These are phyloP conservation scores for Melanchra persicariae DNA, from an alignment of 2,888 invertebrate genomes.

Conservation along the genomic window DNA sequence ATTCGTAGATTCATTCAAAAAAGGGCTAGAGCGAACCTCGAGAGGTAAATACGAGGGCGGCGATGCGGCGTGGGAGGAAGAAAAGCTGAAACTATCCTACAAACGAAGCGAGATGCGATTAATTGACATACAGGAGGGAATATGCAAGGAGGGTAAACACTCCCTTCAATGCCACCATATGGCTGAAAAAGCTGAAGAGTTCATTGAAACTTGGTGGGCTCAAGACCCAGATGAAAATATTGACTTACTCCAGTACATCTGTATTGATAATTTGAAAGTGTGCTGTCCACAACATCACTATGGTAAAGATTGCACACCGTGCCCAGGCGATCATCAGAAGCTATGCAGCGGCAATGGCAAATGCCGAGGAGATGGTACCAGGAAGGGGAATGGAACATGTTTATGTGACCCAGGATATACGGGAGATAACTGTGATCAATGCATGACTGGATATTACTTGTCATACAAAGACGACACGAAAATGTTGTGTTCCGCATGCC, in stretches of 20 bases:
- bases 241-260: constrained; percentile 92
- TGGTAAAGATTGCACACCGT: constrained; percentile 95
- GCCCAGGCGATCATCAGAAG: constrained; percentile 93
- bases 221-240: constrained; percentile 84
- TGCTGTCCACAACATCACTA: constrained; percentile 97
- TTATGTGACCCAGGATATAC: constrained; percentile 95
- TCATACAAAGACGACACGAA: constrained; percentile 94
- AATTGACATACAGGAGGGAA: constrained; percentile 96
- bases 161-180: constrained; percentile 95
- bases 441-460: constrained; percentile 93
- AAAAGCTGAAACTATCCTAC: constrained; percentile 95
- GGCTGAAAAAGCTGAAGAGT: constrained; percentile 95
- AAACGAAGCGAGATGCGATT: constrained; percentile 96
- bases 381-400: constrained; percentile 98
- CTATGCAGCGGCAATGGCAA: constrained; percentile 96
- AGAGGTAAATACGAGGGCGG: constrained; percentile 98
- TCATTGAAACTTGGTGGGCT: constrained; percentile 97
- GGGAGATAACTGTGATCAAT: constrained; percentile 95
- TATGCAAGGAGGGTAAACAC: constrained; percentile 95
- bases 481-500: constrained; percentile 94
- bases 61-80: constrained; percentile 98
- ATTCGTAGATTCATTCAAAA: constrained; percentile 94
- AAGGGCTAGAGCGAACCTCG: constrained; percentile 95
- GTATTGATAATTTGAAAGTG: constrained; percentile 93
- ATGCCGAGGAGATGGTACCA: constrained; percentile 95